Base-by-base conservation (phyloP, 2,888 invertebrate genomes). In the Plemyria rubiginata region DNA sequence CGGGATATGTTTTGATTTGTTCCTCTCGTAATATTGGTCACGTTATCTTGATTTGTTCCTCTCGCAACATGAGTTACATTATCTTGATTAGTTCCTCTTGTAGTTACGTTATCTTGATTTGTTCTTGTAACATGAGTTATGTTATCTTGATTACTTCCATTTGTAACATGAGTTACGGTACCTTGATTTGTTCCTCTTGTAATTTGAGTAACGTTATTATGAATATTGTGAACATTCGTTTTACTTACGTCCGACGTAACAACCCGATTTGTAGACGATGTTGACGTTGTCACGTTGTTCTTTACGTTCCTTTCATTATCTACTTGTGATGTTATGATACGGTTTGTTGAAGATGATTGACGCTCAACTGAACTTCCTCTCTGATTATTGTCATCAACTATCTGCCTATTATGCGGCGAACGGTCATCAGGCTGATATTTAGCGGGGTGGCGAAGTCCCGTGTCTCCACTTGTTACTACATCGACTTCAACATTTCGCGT, bases 401-500 rank as follows among this genome's bases (percentile, higher is more conserved):
- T 29, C 40, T 68, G 68, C n/a, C 56, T 65, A 22, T 60, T 58
- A n/a, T 75, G 77, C n/a, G 64, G 68, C 15, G 68, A 60, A 36
- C 69, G 73, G 41, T 77, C 74, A 46, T 76, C 76, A 46, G 68
- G 62, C n/a, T 51, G 60, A 41, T 46, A 57, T 41, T 12, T 57
- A 28, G 50, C 41, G 2, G 60, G 45, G 41, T 41, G 41, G 8
- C 54, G 54, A 62, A 70, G 77, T 51, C 71, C 77, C 11, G 70
- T 70, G 52, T 84, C 78, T 36, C 77, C 79, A 49, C 77, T 79
- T 53, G 70, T 68, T 43, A 66, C 62, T 58, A 96, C 94, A 62
- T 95, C 95, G 0, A 96, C 96, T 83, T 96, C 95, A 84, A 95
- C 94, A 74, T 96, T 93, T 70, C 94, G 87, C 58, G 93, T 94